Evolutionary conservation across 1,140 invertebrate genomes (phyloP), one percentile per base, ranked within the genome.

Genomic region (Leptinotarsa lineolata): DNA sequence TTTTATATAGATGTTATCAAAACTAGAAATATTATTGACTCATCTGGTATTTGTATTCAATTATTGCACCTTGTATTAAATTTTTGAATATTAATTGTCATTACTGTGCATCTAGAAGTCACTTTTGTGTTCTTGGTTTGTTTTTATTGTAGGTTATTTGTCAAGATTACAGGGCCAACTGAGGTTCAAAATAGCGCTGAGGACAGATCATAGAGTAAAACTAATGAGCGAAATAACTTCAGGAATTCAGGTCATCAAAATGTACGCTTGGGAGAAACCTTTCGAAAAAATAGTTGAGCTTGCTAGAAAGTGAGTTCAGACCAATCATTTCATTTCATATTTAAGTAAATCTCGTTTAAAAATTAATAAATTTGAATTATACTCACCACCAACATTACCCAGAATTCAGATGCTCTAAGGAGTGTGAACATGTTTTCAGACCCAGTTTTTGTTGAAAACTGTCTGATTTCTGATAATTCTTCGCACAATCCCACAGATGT

Each of bases 221-320:
- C 83, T 95, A 6, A 95, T 95, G 93, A 93, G 90, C 79, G 94
- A 96, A 85, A 90, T 96, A 21, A 91, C 95, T 3, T 86, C 86
- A 61, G 91, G 91, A 16, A 79, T 90, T 1, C 89, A 94, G 85
- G 92, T 96, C 0, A 91, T 92, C 69, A 96, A 96, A 88, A 95
- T 95, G 93, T 94, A 94, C 78, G 89, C 91, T 2, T 94, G 93
- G 93, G 93, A 94, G 78, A 91, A 90, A 77, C 91, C 92, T 5
- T 94, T 94, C 80, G 88, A 90, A 69, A 87, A 88, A 76, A 81
- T 93, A 3, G 90, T 93, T 2, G 86, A 89, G 64, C 76, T 86
- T 30, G 86, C 88, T 6, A 84, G 91, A 84, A 88, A 84, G 88
- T 89, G 77, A 54, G 70, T 72, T 20, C 46, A 8, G 46, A n/a